Percentiles rank a stretch among this genome's conserved stretches.
Evolutionary conservation across 2,113 vertebrate genomes (phyloP).

Genomic region (Sinocyclocheilus maitianheensis): DNA sequence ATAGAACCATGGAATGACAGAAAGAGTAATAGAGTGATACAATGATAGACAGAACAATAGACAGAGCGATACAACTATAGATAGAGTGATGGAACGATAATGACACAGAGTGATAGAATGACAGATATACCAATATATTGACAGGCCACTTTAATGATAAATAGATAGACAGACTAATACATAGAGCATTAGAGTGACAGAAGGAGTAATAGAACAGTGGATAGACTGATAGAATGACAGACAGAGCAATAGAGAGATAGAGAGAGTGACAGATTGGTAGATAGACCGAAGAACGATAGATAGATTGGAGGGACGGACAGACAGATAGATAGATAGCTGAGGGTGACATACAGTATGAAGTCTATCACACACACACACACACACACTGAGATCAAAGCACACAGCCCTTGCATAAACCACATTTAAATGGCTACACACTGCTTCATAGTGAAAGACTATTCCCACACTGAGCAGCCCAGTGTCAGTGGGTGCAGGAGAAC

Average conservation of each 20-base stretch:
- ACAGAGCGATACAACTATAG: neutral
- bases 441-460: constrained; percentile 59
- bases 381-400: constrained; percentile 62
- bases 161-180: neutral
- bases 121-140: neutral
- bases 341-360: constrained; percentile 34
- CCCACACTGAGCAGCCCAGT: constrained; percentile 41
- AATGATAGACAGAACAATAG: neutral
- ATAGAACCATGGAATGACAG: too few relatives aligned
- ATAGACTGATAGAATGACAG: neutral
- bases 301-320: neutral
- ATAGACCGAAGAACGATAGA: neutral
- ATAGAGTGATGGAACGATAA: neutral
- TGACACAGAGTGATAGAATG: neutral
- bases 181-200: too few relatives aligned
- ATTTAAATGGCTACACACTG: constrained; percentile 59
- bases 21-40: neutral
- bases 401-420: constrained; percentile 52
- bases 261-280: neutral
- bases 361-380: constrained; percentile 23
- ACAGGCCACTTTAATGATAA: neutral
- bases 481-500: neutral
- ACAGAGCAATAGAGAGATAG: too few relatives aligned
- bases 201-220: neutral
- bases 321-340: neutral